Evolutionary conservation across 2,113 vertebrate species (phyloP), one percentile per base, ranked within the genome.

Genomic region (Pyxicephalus adspersus): DNA sequence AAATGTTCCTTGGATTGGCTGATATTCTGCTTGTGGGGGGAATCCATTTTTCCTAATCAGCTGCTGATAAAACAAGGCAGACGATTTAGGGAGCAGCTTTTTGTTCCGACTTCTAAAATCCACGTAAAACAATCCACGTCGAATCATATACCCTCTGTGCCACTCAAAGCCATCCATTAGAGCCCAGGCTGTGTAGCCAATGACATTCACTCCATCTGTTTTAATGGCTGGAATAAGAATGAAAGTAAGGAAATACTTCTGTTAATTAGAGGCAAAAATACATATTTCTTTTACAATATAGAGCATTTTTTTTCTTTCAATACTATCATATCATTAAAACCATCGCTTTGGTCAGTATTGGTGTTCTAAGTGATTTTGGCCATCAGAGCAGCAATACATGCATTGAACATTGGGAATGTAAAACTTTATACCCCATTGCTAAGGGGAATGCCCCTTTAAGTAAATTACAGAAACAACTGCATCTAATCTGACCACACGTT

Each of bases 171-270:
- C 96, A 4, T 99, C 98, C 65, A 98, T 88, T 85, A 99, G 94
- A 22, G 98, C 98, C 97, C 97, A 99, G 11, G 94, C 96, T 0
- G 97, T 99, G 91, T 97, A 99, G 68, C 98, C 98, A 6, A 98
- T 94, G 82, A 99, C 94, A 0, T 94, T 86, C 57, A 98, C 95
- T 19, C 90, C 88, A 0, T 99, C 98, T 0, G 95, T 91, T 73
- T 89, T 88, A 82, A 98, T 94, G 4, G 98, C 98, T 99, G 77
- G 26, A 65, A 75, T 2, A 31, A 13, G 17, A 67, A 20, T 25
- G 13, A 26, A 15, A 65, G 19, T 2, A 38, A 54, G 45, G 7
- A 22, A 34, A 55, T 29, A 34, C 31, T 34, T 34, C n/a, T n/a
- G n/a, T n/a, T n/a, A n/a, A n/a, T n/a, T n/a, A n/a, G n/a, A n/a